These are phyloP conservation scores for Pseudobourletiella spinata DNA, from an alignment of 1,140 invertebrate genomes.

Conservation along the genomic window DNA sequence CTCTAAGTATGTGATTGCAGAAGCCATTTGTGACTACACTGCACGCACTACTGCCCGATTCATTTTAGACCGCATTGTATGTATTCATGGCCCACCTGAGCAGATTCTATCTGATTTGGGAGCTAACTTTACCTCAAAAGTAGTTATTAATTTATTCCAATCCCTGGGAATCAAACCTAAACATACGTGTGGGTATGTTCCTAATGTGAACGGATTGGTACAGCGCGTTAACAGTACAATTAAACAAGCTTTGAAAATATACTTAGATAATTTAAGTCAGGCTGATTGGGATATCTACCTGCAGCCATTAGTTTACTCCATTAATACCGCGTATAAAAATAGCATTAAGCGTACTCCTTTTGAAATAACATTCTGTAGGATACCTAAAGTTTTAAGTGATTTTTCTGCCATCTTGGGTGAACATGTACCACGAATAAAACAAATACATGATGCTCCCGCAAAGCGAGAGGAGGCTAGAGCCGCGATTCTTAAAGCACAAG, in stretches of 20 bases:
- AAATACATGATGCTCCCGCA: neutral
- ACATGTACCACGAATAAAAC: neutral
- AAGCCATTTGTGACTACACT: conserved; percentile 35
- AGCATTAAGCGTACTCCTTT: neutral
- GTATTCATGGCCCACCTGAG: neutral
- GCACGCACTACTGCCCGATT: conserved; percentile 36
- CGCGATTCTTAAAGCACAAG: neutral
- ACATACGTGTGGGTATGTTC: neutral
- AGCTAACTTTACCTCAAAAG: neutral
- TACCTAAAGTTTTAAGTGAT: neutral
- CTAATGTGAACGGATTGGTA: neutral
- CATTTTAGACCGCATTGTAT: conserved; percentile 26
- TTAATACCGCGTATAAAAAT: neutral
- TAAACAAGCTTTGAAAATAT: neutral
- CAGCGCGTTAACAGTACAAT: neutral
- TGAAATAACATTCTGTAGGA: neutral
- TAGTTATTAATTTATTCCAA: neutral
- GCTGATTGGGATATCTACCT: neutral
- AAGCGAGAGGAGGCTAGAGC: neutral
- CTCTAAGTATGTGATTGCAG: conserved; percentile 36
- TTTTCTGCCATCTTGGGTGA: neutral
- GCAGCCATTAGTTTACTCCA: neutral
- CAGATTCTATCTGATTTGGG: neutral
- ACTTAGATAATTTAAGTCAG: neutral
- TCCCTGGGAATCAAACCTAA: neutral